Percentiles rank a stretch among this genome's conserved stretches.
These are phyloP conservation scores for Ctenodactylus gundi DNA, from an alignment of 2,113 vertebrate genomes.

Conservation along the genomic window DNA sequence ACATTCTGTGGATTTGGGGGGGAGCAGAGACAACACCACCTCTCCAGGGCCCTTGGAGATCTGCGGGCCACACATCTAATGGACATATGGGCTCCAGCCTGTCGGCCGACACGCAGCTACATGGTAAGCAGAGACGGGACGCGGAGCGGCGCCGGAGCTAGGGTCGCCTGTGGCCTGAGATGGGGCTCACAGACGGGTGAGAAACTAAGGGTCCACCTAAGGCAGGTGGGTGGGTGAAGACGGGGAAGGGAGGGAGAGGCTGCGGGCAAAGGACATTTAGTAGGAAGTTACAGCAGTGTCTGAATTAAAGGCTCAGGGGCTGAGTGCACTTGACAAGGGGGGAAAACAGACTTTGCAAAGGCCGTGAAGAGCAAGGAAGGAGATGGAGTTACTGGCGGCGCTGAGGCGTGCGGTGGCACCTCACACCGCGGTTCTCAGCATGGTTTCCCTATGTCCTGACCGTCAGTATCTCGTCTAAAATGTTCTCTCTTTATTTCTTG, in stretches of 20 bases:
- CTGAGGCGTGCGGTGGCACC: neutral
- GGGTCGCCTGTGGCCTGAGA: no score
- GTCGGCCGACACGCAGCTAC: neutral
- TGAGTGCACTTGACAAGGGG: neutral
- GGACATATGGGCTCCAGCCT: neutral
- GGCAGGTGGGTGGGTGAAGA: accelerated
- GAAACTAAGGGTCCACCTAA: neutral
- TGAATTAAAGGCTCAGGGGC: neutral
- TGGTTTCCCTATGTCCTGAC: constrained; percentile 47
- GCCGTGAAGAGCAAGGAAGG: neutral
- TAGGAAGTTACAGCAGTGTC: neutral
- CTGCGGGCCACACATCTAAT: neutral
- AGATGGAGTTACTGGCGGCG: neutral
- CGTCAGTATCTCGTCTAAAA: constrained; percentile 60
- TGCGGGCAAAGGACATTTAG: no score
- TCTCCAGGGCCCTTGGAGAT: neutral
- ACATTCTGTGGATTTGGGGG: neutral
- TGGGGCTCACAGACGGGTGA: neutral
- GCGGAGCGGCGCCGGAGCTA: no score
- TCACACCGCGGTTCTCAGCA: neutral
- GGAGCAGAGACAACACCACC: neutral
- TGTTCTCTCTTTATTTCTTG: constrained; percentile 13
- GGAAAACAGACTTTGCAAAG: neutral
- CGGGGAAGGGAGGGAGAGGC: no score
- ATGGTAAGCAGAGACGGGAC: neutral